Evolutionary conservation across 2,797 vertebrate genomes (phyloP).

Genomic region (Sebastes nivosus): DNA sequence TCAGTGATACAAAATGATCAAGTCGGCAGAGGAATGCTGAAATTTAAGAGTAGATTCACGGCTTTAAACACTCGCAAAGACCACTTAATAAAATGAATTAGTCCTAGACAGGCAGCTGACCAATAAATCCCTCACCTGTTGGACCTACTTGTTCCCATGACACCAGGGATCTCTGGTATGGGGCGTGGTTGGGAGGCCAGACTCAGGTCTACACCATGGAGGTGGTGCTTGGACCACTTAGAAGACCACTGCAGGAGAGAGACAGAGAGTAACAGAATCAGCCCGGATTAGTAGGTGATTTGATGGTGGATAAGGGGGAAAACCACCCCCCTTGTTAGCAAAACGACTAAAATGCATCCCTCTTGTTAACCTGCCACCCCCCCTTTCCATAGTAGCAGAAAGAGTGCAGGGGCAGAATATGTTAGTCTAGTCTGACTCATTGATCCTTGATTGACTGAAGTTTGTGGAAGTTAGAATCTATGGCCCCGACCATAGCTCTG

Average conservation of each 20-base stretch:
- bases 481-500: too few relatives aligned
- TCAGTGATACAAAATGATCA: neutral
- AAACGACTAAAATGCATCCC: neutral
- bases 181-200: slow-evolving; percentile 26
- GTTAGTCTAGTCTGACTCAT: neutral
- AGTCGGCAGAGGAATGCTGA: neutral
- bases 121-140: slow-evolving; percentile 80
- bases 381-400: neutral
- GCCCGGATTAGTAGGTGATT: neutral
- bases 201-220: slow-evolving; percentile 50
- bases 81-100: neutral
- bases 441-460: neutral
- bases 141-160: slow-evolving; percentile 86
- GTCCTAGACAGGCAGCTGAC: neutral
- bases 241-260: slow-evolving; percentile 27
- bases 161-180: slow-evolving; percentile 59
- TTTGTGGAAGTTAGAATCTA: neutral
- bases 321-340: neutral
- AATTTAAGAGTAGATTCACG: neutral
- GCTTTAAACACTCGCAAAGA: neutral
- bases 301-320: neutral
- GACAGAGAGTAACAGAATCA: neutral
- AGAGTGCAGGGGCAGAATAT: neutral
- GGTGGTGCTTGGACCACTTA: slow-evolving; percentile 5
- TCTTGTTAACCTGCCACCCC: neutral